Base-by-base conservation (phyloP, 1,140 invertebrate species). In the Hycleus cichorii region DNA sequence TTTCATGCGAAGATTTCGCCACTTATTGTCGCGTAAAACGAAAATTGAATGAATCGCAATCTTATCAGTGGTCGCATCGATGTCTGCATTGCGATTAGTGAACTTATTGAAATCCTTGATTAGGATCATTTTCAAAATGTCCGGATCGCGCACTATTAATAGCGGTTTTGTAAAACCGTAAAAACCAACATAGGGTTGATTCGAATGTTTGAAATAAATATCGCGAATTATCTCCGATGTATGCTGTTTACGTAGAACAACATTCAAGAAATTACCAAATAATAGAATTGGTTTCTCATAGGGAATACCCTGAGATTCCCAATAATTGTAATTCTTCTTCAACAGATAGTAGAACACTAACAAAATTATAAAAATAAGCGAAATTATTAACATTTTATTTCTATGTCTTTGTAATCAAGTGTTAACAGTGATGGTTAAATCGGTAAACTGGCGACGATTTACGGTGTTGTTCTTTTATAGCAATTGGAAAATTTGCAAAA, bases 81-180 rank as follows among this genome's bases (percentile, higher is more conserved):
- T 67, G 62, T 71, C 76, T 46, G 78, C 69, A 59, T 76, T 42
- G 8, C 76, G 71, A 56, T 82, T 77, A 4, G 73, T 64, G 60
- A 83, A 83, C 67, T 79, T 44, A 12, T 56, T 27, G 59, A 78
- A 81, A 64, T 81, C 77, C 59, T 76, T 77, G 4, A 78, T 65
- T 9, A 75, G 49, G 3, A 81, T 69, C 2, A 69, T 52, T 62
- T 77, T 78, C 9, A 80, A 71, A 0, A 80, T 39, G 47, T 79
- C 72, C 1, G 74, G 75, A 61, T 76, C 75, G 49, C 72, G 66
- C 0, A 65, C 27, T 4, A 65, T 39, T 7, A 69, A 48, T 11
- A 45, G 57, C 0, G 76, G 76, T 54, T 72, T 64, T 0, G 71
- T 68, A 3, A 76, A 74, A 24, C 70, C 65, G 45, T 67, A 77